phyloP scores from a whole-genome alignment of 2,113 vertebrate species.

The Asarcornis scutulata region DNA sequence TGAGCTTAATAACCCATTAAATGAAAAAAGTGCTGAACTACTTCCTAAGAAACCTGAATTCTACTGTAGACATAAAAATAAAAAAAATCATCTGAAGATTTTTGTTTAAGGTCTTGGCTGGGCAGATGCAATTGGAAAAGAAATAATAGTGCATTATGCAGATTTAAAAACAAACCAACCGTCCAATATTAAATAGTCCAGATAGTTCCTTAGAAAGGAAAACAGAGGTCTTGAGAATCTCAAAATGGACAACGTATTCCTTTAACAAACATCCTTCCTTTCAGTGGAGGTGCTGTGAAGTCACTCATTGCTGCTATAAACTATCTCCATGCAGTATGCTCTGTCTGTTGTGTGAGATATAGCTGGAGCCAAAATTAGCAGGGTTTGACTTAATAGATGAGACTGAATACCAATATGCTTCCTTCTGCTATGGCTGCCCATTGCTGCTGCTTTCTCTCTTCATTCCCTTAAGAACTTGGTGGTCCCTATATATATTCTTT shows the following conservation, averaged over 20 bases:
- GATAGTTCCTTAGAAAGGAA: neutral
- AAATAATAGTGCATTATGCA: neutral
- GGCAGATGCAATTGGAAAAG: neutral
- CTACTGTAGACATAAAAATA: neutral
- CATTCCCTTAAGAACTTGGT: accelerated
- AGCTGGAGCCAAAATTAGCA: neutral
- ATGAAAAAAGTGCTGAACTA: neutral
- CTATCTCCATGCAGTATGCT: neutral
- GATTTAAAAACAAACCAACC: neutral
- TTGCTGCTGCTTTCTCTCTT: neutral
- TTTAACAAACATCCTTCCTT: neutral
- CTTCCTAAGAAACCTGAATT: neutral
- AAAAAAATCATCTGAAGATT: neutral
- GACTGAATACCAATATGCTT: neutral
- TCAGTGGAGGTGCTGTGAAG: neutral
- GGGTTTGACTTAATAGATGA: neutral
- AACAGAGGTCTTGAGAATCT: neutral
- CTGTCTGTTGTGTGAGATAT: neutral
- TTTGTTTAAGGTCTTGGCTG: neutral
- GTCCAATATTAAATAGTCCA: neutral
- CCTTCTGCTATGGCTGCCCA: no score
- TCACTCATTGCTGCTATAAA: neutral
- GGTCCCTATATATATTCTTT: neutral
- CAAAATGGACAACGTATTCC: neutral
- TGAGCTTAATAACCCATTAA: neutral